Evolutionary conservation across 2,888 invertebrate species (phyloP).

Genomic region (Halictus ligatus): DNA sequence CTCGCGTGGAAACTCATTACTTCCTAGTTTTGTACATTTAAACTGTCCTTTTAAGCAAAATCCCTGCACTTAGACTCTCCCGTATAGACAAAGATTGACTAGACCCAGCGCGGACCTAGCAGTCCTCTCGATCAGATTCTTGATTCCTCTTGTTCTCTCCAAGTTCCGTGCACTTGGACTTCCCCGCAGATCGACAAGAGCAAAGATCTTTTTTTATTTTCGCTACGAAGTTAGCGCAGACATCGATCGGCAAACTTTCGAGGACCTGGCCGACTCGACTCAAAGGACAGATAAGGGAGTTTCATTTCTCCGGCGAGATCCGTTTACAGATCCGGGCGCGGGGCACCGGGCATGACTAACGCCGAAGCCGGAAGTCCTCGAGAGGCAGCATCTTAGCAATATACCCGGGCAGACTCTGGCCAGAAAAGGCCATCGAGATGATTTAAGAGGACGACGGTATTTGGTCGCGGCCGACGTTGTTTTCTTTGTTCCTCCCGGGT

Average conservation of each 20-base stretch:
- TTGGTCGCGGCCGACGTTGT: conserved; percentile 62
- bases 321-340: conserved; percentile 18
- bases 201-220: background rate
- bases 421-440: conserved; percentile 63
- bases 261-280: background rate
- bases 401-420: conserved; percentile 10
- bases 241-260: background rate
- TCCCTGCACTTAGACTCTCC: no score
- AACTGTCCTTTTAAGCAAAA: background rate
- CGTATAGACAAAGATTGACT: no score
- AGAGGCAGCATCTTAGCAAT: conserved; percentile 43
- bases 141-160: background rate
- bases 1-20: background rate
- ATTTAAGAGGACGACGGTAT: conserved; percentile 71
- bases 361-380: conserved; percentile 2
- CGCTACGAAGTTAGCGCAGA: background rate
- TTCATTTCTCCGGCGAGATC: conserved; percentile 7
- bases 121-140: background rate
- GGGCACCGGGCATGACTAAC: conserved; percentile 14
- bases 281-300: conserved; percentile 24
- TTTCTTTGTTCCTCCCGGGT: conserved; percentile 68
- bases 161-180: background rate
- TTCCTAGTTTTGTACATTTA: background rate
- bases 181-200: background rate
- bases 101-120: no score